These are phyloP conservation scores for Lamellibrachia satsuma DNA, from an alignment of 2,888 invertebrate species.

Conservation along the genomic window DNA sequence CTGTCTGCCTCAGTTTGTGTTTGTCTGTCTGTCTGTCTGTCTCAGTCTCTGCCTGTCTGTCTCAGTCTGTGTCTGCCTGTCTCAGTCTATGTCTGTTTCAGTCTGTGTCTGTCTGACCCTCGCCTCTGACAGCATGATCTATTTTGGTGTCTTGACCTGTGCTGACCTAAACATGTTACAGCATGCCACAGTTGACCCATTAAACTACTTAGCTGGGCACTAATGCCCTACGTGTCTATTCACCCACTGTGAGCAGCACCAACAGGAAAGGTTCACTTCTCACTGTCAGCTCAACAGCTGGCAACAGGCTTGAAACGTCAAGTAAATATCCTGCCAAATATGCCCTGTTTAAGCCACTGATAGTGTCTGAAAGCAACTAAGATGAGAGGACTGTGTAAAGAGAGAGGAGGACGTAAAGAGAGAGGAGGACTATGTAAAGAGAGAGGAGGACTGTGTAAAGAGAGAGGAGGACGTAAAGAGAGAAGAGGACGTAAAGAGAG, in stretches of 20 bases:
- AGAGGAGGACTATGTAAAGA: neutral
- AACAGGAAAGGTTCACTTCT: neutral
- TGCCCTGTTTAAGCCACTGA: neutral
- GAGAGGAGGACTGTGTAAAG: too few relatives aligned
- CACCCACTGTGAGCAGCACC: neutral
- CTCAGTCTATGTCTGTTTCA: neutral
- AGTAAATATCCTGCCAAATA: neutral
- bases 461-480: too few relatives aligned
- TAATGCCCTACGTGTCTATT: neutral
- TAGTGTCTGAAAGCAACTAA: neutral
- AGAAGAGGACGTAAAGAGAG: neutral
- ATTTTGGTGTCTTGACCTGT: neutral
- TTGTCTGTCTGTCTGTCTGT: neutral
- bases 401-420: too few relatives aligned
- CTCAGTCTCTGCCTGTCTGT: neutral
- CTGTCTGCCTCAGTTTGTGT: neutral
- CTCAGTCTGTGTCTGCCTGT: neutral
- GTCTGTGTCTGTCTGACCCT: neutral
- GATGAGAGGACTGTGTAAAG: too few relatives aligned
- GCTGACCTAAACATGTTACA: constrained; percentile 6
- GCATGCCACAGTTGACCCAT: neutral
- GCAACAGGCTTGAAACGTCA: neutral
- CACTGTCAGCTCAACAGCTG: neutral
- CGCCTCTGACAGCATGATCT: neutral
- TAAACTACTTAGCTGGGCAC: neutral